These are phyloP conservation scores for Progne subis DNA, from an alignment of 2,113 vertebrate genomes.

Conservation along the genomic window DNA sequence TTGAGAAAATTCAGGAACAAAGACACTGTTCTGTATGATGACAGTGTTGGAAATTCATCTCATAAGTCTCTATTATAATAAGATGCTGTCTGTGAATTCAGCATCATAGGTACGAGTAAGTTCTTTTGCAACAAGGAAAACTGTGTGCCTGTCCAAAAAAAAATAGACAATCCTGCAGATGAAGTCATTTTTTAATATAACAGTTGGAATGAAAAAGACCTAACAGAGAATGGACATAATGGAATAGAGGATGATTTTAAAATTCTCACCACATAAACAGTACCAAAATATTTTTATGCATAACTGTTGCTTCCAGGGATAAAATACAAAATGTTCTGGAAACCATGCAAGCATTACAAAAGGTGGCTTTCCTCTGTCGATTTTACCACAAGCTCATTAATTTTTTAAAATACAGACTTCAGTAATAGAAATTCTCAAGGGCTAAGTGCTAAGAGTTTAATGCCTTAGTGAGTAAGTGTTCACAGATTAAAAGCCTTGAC, in stretches of 20 bases:
- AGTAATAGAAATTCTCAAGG: neutral
- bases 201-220: neutral
- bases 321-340: constrained; percentile 34
- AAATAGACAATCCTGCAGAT: neutral
- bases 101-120: neutral
- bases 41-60: neutral
- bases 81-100: neutral
- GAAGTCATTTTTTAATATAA: neutral
- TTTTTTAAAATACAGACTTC: neutral
- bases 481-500: constrained; percentile 40
- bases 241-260: neutral
- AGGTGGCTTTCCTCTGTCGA: neutral
- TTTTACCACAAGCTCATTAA: constrained; percentile 10
- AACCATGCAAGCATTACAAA: neutral
- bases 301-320: neutral
- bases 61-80: neutral
- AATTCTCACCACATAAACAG: neutral
- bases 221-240: neutral
- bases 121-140: neutral
- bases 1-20: neutral
- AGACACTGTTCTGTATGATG: neutral
- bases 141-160: neutral
- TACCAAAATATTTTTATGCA: constrained; percentile 27
- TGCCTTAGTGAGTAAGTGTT: neutral
- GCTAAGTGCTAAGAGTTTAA: neutral